Evolutionary conservation across 2,113 vertebrate genomes (phyloP), one percentile per base, ranked within the genome.

Genomic region (Epinephelus lanceolatus): DNA sequence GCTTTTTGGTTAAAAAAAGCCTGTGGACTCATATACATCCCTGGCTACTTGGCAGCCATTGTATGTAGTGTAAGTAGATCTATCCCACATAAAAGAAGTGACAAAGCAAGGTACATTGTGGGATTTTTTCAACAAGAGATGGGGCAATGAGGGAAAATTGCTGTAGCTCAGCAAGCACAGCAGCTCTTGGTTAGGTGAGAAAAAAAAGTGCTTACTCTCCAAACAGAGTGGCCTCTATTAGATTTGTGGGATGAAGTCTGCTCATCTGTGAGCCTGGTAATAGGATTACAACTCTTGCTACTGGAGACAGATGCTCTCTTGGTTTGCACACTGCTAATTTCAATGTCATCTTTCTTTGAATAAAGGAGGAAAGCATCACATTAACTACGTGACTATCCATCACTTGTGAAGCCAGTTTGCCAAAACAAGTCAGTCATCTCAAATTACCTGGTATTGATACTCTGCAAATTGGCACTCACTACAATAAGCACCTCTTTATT

Each of bases 231-330:
- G 73, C 73, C 55, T 79, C 80, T 85, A 83, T 88, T 81, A 85
- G 80, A 88, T 88, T 84, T 87, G 61, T 84, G 51, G 78, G 49
- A 78, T 83, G 55, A 84, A 80, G 69, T 76, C 77, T 81, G 77
- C 33, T 83, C 62, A 76, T 87, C 72, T 77, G 27, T 78, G 72
- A 45, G 37, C 59, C 80, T 70, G 53, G 75, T 87, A 87, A 88
- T 80, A 75, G 60, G 82, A 87, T 86, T 83, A 89, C 60, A 74
- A 67, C 25, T 53, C 53, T 45, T 59, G 45, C 67, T 49, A 33
- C 62, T 66, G 40, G 25, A 70, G 70, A 76, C 66, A 77, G 57
- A 83, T 69, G 53, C 72, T 84, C 59, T 45, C 25, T 45, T 78
- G 56, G 78, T 83, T 67, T 87, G 53, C 49, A 69, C 66, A 37